Evolutionary conservation across 2,797 vertebrate genomes (phyloP).

Genomic region (Myotis vivesi): DNA sequence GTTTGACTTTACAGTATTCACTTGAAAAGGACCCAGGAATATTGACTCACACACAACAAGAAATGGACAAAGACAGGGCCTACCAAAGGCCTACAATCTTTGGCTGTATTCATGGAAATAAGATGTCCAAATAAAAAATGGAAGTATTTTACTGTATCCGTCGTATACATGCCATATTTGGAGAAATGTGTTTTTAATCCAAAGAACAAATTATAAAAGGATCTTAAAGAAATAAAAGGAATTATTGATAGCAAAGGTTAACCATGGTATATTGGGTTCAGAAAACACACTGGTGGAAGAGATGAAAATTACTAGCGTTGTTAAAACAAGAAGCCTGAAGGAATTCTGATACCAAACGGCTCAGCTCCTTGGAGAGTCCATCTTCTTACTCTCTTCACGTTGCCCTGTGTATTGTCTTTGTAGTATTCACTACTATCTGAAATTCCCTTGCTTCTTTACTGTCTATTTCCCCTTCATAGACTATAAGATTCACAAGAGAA

Average conservation of each 20-base stretch:
- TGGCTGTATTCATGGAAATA: not conserved
- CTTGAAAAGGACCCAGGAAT: not conserved
- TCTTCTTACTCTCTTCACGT: not conserved
- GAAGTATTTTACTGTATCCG: not conserved
- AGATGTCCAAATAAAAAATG: not conserved
- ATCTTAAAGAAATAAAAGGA: not conserved
- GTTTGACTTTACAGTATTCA: not conserved
- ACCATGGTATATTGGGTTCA: not conserved
- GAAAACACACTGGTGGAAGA: not conserved
- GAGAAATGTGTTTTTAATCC: not conserved
- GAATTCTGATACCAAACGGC: not conserved
- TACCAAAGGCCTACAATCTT: not conserved
- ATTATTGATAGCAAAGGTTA: not conserved
- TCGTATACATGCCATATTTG: not conserved
- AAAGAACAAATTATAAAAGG: slow-evolving; percentile 6
- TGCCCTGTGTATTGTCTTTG: not conserved
- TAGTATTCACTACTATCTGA: not conserved
- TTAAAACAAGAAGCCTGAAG: not conserved
- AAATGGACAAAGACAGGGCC: not conserved
- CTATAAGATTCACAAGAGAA: not conserved
- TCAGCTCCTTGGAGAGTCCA: not conserved
- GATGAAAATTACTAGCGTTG: not conserved
- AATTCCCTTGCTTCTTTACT: not conserved
- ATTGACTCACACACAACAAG: not conserved
- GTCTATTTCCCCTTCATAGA: not conserved